Evolutionary conservation across 2,797 vertebrate species (phyloP).

Genomic region (Anisognathus igniventris): DNA sequence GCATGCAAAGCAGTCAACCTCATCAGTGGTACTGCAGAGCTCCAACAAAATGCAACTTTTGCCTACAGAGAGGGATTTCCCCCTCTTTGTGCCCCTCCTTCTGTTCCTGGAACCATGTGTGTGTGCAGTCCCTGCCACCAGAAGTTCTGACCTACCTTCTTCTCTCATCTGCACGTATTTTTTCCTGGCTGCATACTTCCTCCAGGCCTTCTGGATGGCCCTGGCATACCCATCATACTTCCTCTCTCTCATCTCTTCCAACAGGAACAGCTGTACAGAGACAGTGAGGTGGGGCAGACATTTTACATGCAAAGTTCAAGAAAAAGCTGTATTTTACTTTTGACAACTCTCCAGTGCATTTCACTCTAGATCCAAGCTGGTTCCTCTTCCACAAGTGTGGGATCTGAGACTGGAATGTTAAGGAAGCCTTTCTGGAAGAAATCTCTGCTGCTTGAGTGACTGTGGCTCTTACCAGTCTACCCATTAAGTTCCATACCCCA

Average conservation of each 20-base stretch:
- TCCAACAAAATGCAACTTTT: neutral
- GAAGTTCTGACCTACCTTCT: slow-evolving; percentile 79
- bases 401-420: neutral
- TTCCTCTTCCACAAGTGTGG: neutral
- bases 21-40: neutral
- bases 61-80: neutral
- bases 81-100: neutral
- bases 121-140: neutral
- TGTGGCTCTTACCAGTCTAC: neutral
- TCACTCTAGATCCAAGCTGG: neutral
- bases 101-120: neutral
- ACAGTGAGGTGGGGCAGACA: neutral
- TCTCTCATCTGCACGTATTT: slow-evolving; percentile 98
- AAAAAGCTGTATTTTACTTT: neutral
- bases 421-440: neutral
- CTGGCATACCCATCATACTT: slow-evolving; percentile 95
- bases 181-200: slow-evolving; percentile 89
- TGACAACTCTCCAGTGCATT: neutral
- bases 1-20: neutral
- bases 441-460: neutral
- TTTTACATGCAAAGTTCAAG: neutral
- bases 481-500: neutral
- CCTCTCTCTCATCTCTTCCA: slow-evolving; percentile 95
- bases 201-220: slow-evolving; percentile 94
- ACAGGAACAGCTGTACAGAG: slow-evolving; percentile 85